Conservation (phyloP, 2,888 invertebrate genomes). For the Rotaria macrura region DNA sequence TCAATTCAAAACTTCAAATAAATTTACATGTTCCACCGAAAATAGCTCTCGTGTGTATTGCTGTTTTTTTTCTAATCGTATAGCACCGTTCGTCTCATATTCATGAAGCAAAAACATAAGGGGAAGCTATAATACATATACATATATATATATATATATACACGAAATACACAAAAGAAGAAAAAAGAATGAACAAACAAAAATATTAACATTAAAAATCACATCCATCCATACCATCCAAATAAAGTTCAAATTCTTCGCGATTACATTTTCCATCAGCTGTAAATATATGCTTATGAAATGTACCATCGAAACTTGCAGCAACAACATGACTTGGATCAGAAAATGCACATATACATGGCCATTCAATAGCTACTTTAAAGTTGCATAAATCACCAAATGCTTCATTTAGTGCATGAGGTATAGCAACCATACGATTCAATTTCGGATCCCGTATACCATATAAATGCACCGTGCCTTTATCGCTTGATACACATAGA, state of each 20-base stretch:
- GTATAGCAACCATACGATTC: conserved; percentile 58
- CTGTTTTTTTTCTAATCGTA: background rate
- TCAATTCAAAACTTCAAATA: background rate
- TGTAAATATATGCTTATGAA: conserved; percentile 20
- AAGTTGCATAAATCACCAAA: conserved; percentile 65
- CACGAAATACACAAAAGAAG: background rate
- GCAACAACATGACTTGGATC: conserved; percentile 13
- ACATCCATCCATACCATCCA: conserved; percentile 1
- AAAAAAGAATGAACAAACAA: background rate
- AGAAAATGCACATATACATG: conserved; percentile 84
- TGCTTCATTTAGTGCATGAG: conserved; percentile 25
- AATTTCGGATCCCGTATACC: conserved; percentile 72
- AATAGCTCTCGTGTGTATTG: background rate
- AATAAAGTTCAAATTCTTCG: conserved; percentile 6
- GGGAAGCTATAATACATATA: no score
- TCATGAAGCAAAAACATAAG: conserved; percentile 43
- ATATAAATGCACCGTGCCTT: conserved; percentile 95
- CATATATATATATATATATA: background rate
- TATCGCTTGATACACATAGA: conserved; percentile 88
- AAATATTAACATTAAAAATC: background rate
- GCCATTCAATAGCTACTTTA: conserved; percentile 77
- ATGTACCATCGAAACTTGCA: conserved; percentile 16
- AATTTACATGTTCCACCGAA: background rate
- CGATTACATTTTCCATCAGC: conserved; percentile 5
- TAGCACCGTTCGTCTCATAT: background rate